Base-by-base conservation (phyloP, 2,888 invertebrate species). In the Acleris laterana region DNA sequence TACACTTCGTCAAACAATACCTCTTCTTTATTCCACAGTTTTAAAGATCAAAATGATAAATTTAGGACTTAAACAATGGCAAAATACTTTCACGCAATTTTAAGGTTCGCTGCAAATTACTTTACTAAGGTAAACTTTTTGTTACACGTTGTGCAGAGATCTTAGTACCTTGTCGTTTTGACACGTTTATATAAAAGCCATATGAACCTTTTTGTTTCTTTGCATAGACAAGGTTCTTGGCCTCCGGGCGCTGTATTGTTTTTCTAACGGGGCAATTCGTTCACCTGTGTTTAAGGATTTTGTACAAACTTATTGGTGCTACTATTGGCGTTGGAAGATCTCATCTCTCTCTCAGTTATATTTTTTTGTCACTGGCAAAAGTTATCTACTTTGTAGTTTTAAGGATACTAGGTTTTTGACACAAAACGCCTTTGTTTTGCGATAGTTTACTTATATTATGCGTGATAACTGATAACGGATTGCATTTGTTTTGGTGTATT, bases 381-480 rank as follows among this genome's bases (percentile, higher is more conserved):
- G 4, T 0, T 46, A 61, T n/a, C n/a, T n/a, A 65, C 17, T 44
- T 65, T 56, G 65, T 32, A 19, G 1, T 19, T 0, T 7, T 46
- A 57, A 57, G 46, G 46, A 57, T 44, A 46, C 16, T 56, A n/a
- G n/a, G 19, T 50, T 56, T 55, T 60, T 56, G 60, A 32, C 55
- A 65, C 53, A 56, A 50, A 60, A 50, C 11, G 42, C 55, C 42
- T 44, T 56, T 56, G 49, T 38, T 61, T 60, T 44, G 38, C 42
- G 2, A 55, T 2, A 46, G 57, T 44, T 60, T 38, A 38, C 38
- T 13, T 38, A 38, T 38, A 65, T 56, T 56, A 60, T 65, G 55
- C 42, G 60, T 56, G 55, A 65, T 65, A 65, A 65, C 60, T 56
- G 55, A 65, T 65, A 65, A 65, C 60, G 55, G 60, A 49, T 50